A percentile compares a stretch with the other conserved stretches of the same genome.
These are phyloP conservation scores for Lasioglossum vierecki DNA, from an alignment of 2,888 invertebrate genomes.

Conservation along the genomic window DNA sequence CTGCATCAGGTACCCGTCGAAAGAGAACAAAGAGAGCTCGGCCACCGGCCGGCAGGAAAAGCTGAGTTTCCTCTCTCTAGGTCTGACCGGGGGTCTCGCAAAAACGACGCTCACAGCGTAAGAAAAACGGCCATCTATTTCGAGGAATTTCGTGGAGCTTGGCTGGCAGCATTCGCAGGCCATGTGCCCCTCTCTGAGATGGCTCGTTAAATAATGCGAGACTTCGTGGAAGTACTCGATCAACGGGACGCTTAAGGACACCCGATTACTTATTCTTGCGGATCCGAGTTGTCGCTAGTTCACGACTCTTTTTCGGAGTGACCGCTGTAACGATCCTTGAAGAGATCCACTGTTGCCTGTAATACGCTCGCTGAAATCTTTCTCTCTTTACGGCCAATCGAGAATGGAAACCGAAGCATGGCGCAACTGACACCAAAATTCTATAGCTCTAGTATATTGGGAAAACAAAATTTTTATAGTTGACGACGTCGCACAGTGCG, in stretches of 20 bases:
- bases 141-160: constrained; percentile 50
- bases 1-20: constrained; percentile 18
- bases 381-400: neutral
- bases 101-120: constrained; percentile 29
- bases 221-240: constrained; percentile 53
- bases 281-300: constrained; percentile 21
- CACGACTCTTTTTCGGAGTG: constrained; percentile 1
- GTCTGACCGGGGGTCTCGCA: constrained; percentile 39
- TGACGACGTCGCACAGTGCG: no score
- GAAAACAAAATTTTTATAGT: neutral
- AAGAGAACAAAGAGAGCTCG: constrained; percentile 35
- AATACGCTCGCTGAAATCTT: neutral
- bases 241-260: constrained; percentile 46
- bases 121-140: constrained; percentile 62
- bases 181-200: constrained; percentile 18
- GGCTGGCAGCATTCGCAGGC: constrained; percentile 49
- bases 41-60: constrained; percentile 19
- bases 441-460: neutral
- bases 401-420: neutral
- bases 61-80: constrained; percentile 24
- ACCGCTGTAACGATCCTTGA: neutral
- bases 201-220: constrained; percentile 49
- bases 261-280: constrained; percentile 33
- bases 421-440: neutral
- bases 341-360: neutral